A percentile compares a stretch with the other conserved stretches of the same genome.
Evolutionary conservation across 2,797 vertebrate species (phyloP).

Genomic region (Rhadinocentrus ornatus): DNA sequence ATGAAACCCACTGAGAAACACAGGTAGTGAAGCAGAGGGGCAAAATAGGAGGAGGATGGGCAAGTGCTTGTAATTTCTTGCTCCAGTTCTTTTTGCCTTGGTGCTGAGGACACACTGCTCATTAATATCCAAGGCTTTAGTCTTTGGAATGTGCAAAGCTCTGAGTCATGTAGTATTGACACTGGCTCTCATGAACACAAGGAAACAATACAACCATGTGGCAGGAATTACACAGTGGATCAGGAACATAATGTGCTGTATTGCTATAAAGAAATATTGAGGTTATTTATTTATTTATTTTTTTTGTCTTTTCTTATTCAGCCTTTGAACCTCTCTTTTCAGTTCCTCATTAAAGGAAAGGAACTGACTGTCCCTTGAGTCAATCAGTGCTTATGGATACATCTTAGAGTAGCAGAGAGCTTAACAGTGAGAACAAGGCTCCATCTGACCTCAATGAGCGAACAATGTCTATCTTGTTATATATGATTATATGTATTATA

Average conservation of each 20-base stretch:
- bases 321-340: slow-evolving; percentile 15
- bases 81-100: slow-evolving; percentile 58
- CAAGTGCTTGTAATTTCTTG: slow-evolving; percentile 54
- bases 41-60: slow-evolving; percentile 8
- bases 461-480: background rate
- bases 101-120: slow-evolving; percentile 51
- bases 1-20: slow-evolving; percentile 57
- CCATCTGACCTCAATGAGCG: background rate
- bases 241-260: slow-evolving; percentile 46
- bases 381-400: slow-evolving; percentile 27
- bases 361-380: background rate
- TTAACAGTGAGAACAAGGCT: slow-evolving; percentile 4
- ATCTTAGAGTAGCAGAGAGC: slow-evolving; percentile 17
- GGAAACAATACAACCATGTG: slow-evolving; percentile 21
- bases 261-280: background rate
- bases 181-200: slow-evolving; percentile 31
- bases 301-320: background rate
- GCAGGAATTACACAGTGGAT: slow-evolving; percentile 34
- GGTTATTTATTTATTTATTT: background rate
- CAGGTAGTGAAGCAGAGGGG: slow-evolving; percentile 45
- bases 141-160: slow-evolving; percentile 37
- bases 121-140: slow-evolving; percentile 53
- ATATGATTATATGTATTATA: background rate
- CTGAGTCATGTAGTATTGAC: slow-evolving; percentile 55
- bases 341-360: background rate